Evolutionary conservation across 1,140 invertebrate genomes (phyloP), one percentile per base, ranked within the genome.

Genomic region (Pteromalus puparum): DNA sequence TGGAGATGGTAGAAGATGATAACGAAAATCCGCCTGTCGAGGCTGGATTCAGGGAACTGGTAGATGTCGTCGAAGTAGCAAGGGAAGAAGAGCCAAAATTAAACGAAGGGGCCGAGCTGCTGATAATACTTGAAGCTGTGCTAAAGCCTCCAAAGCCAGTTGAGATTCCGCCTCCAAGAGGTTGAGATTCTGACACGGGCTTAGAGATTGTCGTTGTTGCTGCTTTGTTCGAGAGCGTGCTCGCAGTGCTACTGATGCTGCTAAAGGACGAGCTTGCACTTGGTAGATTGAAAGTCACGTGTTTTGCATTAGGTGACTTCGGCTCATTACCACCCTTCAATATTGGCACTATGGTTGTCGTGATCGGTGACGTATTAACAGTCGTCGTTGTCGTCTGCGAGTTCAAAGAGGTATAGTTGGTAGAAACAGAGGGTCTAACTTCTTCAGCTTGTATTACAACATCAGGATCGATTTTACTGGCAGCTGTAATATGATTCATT

Each of bases 361-460:
- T 86, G 10, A 93, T 90, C 1, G 92, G 92, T 0, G 91, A 90
- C 0, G 91, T 92, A 74, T 92, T 93, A 0, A 91, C 83, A 0
- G 87, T 90, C 0, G 91, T 92, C 0, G 92, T 93, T 0, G 87
- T 89, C 0, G 92, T 93, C 1, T 83, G 81, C 1, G 90, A 92
- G 82, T 83, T 92, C 0, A 93, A 80, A 38, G 86, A 88, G 0
- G 87, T 88, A 2, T 83, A 85, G 48, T 12, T 78, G 2, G 87
- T 79, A 0, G 86, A 80, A 10, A 79, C 68, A 6, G 79, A 24
- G 0, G 79, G 26, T 38, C 90, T 91, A 21, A 90, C 83, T 81
- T 92, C 88, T 48, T 92, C 92, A 1, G 91, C 92, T 83, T 93
- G 89, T 28, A 92, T 93, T 0, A 92, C 92, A 9, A 92, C 89